phyloP scores from a whole-genome alignment of 1,140 invertebrate genomes.

The Cherax destructor region DNA sequence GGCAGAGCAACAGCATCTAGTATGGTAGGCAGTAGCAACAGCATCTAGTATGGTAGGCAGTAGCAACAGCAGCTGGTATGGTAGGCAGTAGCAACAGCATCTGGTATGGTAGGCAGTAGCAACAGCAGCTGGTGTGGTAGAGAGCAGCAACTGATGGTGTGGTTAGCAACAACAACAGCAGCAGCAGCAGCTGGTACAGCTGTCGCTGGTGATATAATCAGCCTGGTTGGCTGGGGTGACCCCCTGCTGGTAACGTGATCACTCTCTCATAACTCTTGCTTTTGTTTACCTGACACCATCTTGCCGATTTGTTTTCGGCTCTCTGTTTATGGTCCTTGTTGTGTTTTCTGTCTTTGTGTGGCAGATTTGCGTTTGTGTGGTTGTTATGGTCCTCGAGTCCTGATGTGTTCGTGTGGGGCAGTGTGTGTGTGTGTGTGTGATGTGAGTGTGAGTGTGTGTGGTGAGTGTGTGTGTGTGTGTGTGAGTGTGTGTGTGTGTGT shows the following conservation, averaged over 20 bases:
- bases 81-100: no score
- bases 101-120: background rate
- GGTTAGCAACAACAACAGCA: no score
- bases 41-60: no score
- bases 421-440: no score
- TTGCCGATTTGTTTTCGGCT: background rate
- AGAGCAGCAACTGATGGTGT: background rate
- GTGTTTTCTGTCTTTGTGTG: background rate
- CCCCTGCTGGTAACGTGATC: background rate
- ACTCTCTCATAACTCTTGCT: background rate
- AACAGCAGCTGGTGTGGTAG: background rate
- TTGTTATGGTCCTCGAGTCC: no score
- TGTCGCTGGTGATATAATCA: background rate
- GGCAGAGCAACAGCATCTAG: no score
- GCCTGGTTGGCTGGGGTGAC: background rate
- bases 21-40: no score
- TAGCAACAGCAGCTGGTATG: no score
- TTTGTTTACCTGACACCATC: background rate
- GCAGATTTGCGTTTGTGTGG: background rate
- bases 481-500: no score
- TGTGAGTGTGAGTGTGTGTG: no score
- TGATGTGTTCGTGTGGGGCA: no score
- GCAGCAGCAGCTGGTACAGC: background rate
- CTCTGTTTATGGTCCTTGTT: background rate
- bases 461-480: no score